Conservation (phyloP, 1,140 invertebrate genomes). For the Macrotrachela quadricornifera region DNA sequence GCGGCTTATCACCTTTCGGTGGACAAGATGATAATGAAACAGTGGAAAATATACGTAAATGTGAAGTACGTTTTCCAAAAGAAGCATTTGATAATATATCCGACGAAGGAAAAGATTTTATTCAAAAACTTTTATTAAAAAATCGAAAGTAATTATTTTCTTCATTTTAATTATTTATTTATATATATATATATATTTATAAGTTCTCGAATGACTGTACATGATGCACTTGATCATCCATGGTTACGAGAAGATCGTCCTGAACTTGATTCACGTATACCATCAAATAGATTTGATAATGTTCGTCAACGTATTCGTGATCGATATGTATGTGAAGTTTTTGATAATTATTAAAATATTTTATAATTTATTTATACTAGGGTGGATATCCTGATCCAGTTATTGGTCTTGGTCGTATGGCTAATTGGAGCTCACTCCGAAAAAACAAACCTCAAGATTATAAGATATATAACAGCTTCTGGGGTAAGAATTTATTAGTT, state of each 20-base stretch:
- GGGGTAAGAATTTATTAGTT: no score
- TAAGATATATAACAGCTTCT: conserved; percentile 67
- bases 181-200: not conserved
- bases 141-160: conserved; percentile 19
- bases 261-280: conserved; percentile 42
- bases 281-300: conserved; percentile 54
- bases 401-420: conserved; percentile 75
- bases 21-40: conserved; percentile 96
- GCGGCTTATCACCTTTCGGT: conserved; percentile 89
- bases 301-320: conserved; percentile 61
- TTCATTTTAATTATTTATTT: no score
- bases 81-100: conserved; percentile 69
- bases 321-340: conserved; percentile 30
- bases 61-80: conserved; percentile 94
- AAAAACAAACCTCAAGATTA: conserved; percentile 88
- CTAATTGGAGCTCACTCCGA: conserved; percentile 86
- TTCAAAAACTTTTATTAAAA: conserved; percentile 65
- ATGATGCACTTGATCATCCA: conserved; percentile 78
- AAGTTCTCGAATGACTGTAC: conserved; percentile 85
- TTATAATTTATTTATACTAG: conserved; percentile 13
- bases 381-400: conserved; percentile 69
- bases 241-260: conserved; percentile 65
- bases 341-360: conserved; percentile 4
- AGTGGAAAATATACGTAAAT: conserved; percentile 85
- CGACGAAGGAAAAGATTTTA: conserved; percentile 92